phyloP scores from a whole-genome alignment of 2,888 invertebrate species.

The Ochropleura leucogaster region DNA sequence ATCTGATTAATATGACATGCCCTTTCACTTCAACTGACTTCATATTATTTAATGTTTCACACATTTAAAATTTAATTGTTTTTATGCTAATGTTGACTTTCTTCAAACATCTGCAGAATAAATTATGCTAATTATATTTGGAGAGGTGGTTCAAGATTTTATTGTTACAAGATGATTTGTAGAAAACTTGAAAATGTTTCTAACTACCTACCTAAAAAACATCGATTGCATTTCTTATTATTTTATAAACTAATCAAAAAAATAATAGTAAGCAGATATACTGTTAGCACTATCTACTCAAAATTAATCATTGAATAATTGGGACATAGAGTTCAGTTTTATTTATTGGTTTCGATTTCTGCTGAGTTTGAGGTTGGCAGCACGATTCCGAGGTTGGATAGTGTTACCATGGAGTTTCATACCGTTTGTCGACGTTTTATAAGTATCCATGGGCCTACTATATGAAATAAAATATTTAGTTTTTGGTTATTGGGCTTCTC shows the following conservation, averaged over 20 bases:
- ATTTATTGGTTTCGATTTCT: neutral
- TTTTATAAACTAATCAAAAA: neutral
- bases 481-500: neutral
- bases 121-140: conserved; percentile 11
- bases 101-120: neutral
- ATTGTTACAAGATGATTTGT: neutral
- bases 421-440: too few relatives aligned
- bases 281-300: neutral
- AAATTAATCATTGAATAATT: neutral
- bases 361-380: neutral
- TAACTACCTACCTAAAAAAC: neutral
- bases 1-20: neutral
- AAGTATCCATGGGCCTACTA: too few relatives aligned
- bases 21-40: neutral
- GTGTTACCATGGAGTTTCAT: too few relatives aligned
- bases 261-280: neutral
- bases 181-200: neutral
- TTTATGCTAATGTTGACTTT: conserved; percentile 12
- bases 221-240: neutral
- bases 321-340: neutral
- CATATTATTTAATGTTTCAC: neutral
- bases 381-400: neutral
- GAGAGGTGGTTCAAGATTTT: neutral
- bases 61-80: conserved; percentile 7
- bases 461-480: too few relatives aligned